These are phyloP conservation scores for Athalia rosae DNA, from an alignment of 2,888 invertebrate genomes.

Conservation along the genomic window DNA sequence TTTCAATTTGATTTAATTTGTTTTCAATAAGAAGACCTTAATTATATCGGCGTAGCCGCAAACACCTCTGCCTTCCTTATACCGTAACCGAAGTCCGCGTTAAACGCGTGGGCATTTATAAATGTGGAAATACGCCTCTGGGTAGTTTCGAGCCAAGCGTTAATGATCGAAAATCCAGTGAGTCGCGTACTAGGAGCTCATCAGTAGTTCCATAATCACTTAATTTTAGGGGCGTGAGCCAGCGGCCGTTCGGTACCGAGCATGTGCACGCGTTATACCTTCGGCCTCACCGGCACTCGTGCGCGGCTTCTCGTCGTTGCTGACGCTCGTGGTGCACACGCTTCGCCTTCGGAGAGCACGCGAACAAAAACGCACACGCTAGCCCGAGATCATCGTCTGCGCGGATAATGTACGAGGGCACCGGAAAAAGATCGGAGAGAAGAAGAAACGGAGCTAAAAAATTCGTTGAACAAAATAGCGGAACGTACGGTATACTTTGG, in stretches of 20 bases:
- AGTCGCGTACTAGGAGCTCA: constrained; percentile 35
- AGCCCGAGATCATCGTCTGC: constrained; percentile 41
- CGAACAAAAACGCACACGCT: constrained; percentile 45
- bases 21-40: constrained; percentile 4
- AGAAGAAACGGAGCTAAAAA: neutral
- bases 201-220: constrained; percentile 46
- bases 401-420: constrained; percentile 10
- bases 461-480: neutral
- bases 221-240: constrained; percentile 42
- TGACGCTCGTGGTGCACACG: constrained; percentile 19
- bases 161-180: constrained; percentile 28
- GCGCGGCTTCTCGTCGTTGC: neutral
- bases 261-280: neutral
- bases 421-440: constrained; percentile 8
- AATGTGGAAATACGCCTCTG: constrained; percentile 10
- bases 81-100: no score
- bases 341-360: neutral
- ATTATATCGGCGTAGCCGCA: neutral
- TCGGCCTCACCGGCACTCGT: constrained; percentile 4
- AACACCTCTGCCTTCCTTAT: constrained; percentile 13
- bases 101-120: neutral
- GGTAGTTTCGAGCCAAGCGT: constrained; percentile 12
- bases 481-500: constrained; percentile 6
- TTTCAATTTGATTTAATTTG: neutral
- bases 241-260: constrained; percentile 14